Base-by-base conservation (phyloP, 2,888 invertebrate genomes). In the Eledone cirrhosa region DNA sequence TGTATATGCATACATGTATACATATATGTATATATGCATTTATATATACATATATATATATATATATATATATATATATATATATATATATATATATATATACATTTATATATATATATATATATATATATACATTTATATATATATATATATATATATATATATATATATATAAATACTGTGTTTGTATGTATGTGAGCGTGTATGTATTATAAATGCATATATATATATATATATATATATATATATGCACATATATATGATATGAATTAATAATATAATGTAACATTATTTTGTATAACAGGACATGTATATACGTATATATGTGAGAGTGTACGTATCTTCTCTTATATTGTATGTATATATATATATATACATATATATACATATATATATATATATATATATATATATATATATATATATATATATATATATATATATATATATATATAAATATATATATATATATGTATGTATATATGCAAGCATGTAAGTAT, bases 1-100 rank as follows among this genome's bases (percentile, higher is more conserved):
- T n/a, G n/a, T n/a, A n/a, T n/a, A n/a, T n/a, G n/a, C n/a, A n/a
- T n/a, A n/a, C n/a, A n/a, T n/a, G n/a, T n/a, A n/a, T n/a, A n/a
- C n/a, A n/a, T n/a, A n/a, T n/a, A n/a, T n/a, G n/a, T n/a, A n/a
- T n/a, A n/a, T n/a, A n/a, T n/a, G n/a, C n/a, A n/a, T n/a, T n/a
- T n/a, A n/a, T n/a, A n/a, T n/a, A n/a, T n/a, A n/a, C n/a, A n/a
- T 53, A 53, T 53, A 53, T 53, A 53, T 53, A 53, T 53, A 53
- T 53, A 53, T 53, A 53, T 53, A 53, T 53, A 53, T 53, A 53
- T 53, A 53, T 53, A 53, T 53, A 53, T 53, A 53, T 53, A 53
- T 53, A 53, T 53, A 53, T 53, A 53, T 53, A 53, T 53, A 53
- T 53, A 53, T 53, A 53, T 53, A 53, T 53, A 53, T 53, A 53